phyloP scores from a whole-genome alignment of 2,888 invertebrate species.

The Terebella lapidaria region DNA sequence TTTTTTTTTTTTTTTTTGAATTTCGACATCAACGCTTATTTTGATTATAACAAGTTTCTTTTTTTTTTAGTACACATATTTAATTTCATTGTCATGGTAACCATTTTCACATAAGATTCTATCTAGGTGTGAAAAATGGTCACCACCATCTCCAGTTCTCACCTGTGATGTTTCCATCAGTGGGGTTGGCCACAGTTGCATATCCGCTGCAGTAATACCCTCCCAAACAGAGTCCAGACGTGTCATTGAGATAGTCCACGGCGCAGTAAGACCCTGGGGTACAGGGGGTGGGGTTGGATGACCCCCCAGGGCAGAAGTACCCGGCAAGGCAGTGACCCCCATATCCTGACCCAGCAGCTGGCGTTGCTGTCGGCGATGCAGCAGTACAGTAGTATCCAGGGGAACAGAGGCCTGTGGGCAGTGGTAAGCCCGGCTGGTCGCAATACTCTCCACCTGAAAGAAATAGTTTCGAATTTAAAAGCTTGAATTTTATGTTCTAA shows the following conservation, averaged over 20 bases:
- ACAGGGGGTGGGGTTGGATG: slow-evolving; percentile 33
- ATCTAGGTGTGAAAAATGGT: neutral
- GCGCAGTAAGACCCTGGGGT: slow-evolving; percentile 41
- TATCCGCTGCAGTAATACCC: slow-evolving; percentile 41
- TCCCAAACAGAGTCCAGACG: slow-evolving; percentile 36
- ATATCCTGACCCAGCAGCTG: slow-evolving; percentile 25
- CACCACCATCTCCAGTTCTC: slow-evolving; percentile 3
- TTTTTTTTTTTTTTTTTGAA: no score
- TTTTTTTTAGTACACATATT: no score
- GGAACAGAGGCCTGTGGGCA: slow-evolving; percentile 36
- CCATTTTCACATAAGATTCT: no score
- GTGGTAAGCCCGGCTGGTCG: slow-evolving; percentile 30
- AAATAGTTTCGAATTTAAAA: no score
- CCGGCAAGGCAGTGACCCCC: slow-evolving; percentile 31
- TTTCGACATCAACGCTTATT: no score
- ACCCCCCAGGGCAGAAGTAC: slow-evolving; percentile 41
- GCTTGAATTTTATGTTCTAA: no score
- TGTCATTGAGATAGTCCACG: slow-evolving; percentile 31
- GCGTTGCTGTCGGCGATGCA: slow-evolving; percentile 75
- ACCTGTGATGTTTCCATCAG: slow-evolving; percentile 43
- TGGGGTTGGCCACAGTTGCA: slow-evolving; percentile 37
- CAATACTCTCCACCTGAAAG: slow-evolving; percentile 45
- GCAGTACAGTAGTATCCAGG: slow-evolving; percentile 74
- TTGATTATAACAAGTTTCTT: no score
- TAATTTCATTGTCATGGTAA: no score